Evolutionary conservation across 2,113 vertebrate genomes (phyloP), one percentile per base, ranked within the genome.

Genomic region (Epinephelus moara): DNA sequence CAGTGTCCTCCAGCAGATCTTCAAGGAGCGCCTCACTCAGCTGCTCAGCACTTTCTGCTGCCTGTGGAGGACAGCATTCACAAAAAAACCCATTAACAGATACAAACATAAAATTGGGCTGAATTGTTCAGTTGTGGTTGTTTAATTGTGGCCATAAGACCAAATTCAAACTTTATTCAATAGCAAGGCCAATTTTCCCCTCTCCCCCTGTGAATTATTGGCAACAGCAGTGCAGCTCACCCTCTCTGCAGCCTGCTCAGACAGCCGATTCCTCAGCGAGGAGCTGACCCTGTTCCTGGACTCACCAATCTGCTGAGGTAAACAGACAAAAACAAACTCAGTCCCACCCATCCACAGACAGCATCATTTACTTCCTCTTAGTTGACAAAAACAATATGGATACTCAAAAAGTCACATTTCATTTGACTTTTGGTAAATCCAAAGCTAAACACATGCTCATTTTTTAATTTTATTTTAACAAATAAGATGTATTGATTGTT

Each of bases 1-100:
- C 85, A 1, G 91, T 70, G 21, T 96, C 95, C 85, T 96, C 95
- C 89, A 96, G 84, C 80, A 94, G 78, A 71, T 95, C 93, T 27
- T 95, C 95, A 82, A 94, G 88, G 37, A 95, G 86, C 37, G 83
- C 91, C 50, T 94, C 91, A 21, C 78, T 93, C 72, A 92, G 84
- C 77, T 73, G 66, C 62, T 94, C 94, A 18, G 87, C 92, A 75
- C 85, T 81, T 53, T 80, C 89, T 69, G 73, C 57, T 72, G 92
- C 87, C 96, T 97, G 86, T 2, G 66, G 55, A 60, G 53, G 14
- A 82, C 49, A 61, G 57, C 19, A 69, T 18, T 0, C 12, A 79
- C 14, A 60, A 62, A 25, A 47, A 27, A 61, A 27, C 60, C 3
- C 3, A 40, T 45, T 13, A 37, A 2, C 18, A 17, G 47, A 71